phyloP scores from a whole-genome alignment of 2,113 vertebrate genomes.

The Rhombomys opimus region DNA sequence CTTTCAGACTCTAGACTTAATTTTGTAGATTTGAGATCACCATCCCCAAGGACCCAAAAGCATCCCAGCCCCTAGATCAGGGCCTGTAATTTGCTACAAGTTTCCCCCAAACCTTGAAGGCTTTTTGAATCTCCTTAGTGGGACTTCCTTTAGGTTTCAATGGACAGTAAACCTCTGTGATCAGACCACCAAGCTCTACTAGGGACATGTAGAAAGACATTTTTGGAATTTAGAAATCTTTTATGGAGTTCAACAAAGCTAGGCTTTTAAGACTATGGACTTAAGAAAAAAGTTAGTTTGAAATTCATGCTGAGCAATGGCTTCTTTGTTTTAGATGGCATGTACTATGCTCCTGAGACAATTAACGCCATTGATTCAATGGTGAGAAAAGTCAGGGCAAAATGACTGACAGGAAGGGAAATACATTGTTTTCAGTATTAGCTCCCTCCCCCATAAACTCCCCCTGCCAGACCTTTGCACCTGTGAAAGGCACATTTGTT shows the following conservation, averaged over 20 bases:
- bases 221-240: slow-evolving; percentile 72
- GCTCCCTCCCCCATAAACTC: not conserved
- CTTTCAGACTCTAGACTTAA: not conserved
- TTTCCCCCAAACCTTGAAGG: not conserved
- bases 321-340: slow-evolving; percentile 78
- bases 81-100: not conserved
- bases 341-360: slow-evolving; percentile 65
- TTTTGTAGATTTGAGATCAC: not conserved
- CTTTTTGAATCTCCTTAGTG: not conserved
- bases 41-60: not conserved
- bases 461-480: slow-evolving; percentile 71
- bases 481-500: slow-evolving; percentile 74
- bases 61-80: not conserved
- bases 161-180: slow-evolving; percentile 43
- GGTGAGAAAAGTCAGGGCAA: slow-evolving; percentile 69
- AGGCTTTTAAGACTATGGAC: slow-evolving; percentile 65
- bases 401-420: slow-evolving; percentile 74
- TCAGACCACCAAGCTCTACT: slow-evolving; percentile 2
- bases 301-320: slow-evolving; percentile 76
- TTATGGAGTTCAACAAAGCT: slow-evolving; percentile 74
- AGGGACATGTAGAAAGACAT: not conserved
- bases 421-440: slow-evolving; percentile 69
- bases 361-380: slow-evolving; percentile 73
- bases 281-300: slow-evolving; percentile 60
- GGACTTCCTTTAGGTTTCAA: not conserved